Conservation (phyloP, 2,113 vertebrate species). For the Sorex araneus region DNA sequence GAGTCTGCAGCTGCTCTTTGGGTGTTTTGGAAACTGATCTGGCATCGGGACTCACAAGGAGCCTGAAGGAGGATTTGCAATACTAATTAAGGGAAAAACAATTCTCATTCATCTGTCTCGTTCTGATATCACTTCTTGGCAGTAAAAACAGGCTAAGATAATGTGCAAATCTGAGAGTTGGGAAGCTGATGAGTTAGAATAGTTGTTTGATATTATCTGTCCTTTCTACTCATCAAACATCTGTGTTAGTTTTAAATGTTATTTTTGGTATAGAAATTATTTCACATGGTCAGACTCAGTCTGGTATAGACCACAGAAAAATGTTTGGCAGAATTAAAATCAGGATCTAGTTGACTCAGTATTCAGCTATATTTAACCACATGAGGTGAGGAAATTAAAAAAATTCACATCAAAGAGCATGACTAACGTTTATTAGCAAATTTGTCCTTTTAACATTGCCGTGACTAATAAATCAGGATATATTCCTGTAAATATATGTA, state of each 20-base stretch:
- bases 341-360: background rate
- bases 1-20: background rate
- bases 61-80: conserved; percentile 2
- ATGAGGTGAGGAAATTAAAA: conserved; percentile 30
- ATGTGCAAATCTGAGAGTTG: conserved; percentile 40
- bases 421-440: background rate
- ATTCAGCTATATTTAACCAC: conserved; percentile 40
- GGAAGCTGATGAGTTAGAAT: conserved; percentile 34
- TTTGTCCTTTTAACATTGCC: conserved; percentile 20
- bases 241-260: conserved; percentile 12
- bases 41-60: background rate
- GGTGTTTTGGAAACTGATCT: background rate
- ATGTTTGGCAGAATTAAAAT: background rate
- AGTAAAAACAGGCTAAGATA: conserved; percentile 43
- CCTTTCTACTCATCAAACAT: conserved; percentile 17
- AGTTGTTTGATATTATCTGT: conserved; percentile 35
- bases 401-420: background rate
- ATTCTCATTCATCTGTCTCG: conserved; percentile 62
- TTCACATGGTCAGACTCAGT: conserved; percentile 18
- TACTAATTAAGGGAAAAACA: conserved; percentile 60
- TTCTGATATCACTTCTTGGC: conserved; percentile 69
- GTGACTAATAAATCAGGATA: background rate
- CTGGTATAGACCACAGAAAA: background rate
- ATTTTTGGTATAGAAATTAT: conserved; percentile 37
- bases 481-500: background rate